Evolutionary conservation across 2,113 vertebrate species (phyloP).

Genomic region (Verasper variegatus): DNA sequence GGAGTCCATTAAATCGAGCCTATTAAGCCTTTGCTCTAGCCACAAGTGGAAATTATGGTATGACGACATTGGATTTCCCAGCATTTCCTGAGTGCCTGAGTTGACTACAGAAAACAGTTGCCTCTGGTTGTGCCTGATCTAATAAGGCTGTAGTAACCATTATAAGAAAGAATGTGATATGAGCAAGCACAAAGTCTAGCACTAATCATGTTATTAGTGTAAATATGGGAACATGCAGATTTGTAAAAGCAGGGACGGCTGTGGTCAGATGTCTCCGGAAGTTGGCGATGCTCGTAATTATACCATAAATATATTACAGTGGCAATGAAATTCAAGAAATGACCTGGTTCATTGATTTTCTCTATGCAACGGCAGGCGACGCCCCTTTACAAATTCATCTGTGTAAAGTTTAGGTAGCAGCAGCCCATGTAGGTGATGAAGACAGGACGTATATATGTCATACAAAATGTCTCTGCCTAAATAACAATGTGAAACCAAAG

Average conservation of each 20-base stretch:
- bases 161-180: background rate
- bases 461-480: background rate
- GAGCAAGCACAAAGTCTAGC: background rate
- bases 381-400: too few species aligned
- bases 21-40: background rate
- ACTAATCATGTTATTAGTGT: too few species aligned
- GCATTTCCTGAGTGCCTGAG: constrained; percentile 5
- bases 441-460: too few species aligned
- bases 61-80: background rate
- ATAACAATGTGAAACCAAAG: background rate
- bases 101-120: background rate
- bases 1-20: constrained; percentile 19
- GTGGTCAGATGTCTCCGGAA: background rate
- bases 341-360: too few species aligned
- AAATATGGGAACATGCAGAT: too few species aligned
- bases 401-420: too few species aligned
- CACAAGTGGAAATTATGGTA: background rate
- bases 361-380: too few species aligned
- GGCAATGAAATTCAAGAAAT: too few species aligned
- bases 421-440: too few species aligned
- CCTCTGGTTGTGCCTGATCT: too few species aligned
- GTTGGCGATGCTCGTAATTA: too few species aligned
- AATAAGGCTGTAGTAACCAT: background rate
- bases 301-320: too few species aligned
- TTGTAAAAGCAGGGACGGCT: background rate